phyloP scores from a whole-genome alignment of 2,113 vertebrate genomes.

The Protobothrops mucrosquamatus region DNA sequence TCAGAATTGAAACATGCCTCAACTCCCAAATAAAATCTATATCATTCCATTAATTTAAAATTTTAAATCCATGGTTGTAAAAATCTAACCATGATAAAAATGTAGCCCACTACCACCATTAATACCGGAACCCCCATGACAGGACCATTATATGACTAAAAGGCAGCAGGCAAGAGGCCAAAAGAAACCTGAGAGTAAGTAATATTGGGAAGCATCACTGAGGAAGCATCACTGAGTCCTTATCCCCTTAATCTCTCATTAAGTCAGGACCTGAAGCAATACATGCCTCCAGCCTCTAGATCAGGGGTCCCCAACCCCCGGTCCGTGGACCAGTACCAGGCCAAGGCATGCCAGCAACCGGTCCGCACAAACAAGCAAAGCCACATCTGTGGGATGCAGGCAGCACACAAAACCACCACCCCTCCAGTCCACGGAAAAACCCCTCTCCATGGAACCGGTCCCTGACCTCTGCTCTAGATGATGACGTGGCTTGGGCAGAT shows the following conservation, averaged over 20 bases:
- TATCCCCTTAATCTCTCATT: neutral
- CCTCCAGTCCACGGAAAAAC: too few species aligned
- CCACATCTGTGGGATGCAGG: too few species aligned
- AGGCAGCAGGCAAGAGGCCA: neutral
- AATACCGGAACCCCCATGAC: neutral
- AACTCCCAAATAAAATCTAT: neutral
- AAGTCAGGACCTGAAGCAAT: neutral
- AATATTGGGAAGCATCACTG: neutral
- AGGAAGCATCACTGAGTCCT: neutral
- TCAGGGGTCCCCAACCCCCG: too few species aligned
- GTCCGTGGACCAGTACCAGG: too few species aligned
- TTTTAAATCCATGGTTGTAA: neutral
- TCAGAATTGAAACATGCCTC: neutral
- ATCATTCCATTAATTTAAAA: neutral
- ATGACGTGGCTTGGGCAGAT: neutral
- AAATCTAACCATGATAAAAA: neutral
- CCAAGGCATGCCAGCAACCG: too few species aligned
- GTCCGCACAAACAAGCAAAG: too few species aligned
- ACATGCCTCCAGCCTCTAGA: too few species aligned
- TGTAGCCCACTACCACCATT: neutral
- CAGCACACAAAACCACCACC: too few species aligned
- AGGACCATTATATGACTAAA: neutral
- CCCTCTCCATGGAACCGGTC: too few species aligned
- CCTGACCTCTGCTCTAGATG: neutral
- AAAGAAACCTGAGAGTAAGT: neutral